Conservation (phyloP, 1,140 invertebrate species). For the Nasonia longicornis region DNA sequence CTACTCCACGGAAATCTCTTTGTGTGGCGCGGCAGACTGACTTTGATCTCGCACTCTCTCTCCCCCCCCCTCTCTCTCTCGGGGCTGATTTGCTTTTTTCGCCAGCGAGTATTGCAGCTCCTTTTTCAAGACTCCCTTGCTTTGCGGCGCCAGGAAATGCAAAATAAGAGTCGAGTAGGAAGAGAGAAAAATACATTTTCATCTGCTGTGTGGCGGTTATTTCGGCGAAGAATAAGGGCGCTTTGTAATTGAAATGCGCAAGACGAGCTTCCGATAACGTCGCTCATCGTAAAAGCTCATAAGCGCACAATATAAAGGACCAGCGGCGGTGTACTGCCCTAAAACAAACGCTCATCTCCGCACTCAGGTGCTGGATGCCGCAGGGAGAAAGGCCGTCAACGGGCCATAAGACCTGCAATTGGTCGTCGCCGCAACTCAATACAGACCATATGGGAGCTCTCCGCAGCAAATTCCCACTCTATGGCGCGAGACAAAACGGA, state of each 20-base stretch:
- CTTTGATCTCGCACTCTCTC: slow-evolving; percentile 32
- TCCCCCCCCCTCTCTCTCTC: not conserved
- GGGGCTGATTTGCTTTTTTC: slow-evolving; percentile 20
- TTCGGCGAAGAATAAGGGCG: no score
- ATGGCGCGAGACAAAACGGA: not conserved
- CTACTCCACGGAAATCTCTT: slow-evolving; percentile 33
- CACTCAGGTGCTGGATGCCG: not conserved
- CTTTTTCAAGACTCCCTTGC: not conserved
- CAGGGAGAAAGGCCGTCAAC: not conserved
- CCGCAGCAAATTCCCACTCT: not conserved
- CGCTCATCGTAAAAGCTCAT: no score
- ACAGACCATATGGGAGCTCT: not conserved
- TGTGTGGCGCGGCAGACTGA: slow-evolving; percentile 27
- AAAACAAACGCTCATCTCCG: no score
- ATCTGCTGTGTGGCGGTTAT: no score
- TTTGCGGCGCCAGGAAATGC: not conserved
- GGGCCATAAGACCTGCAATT: not conserved
- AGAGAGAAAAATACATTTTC: no score
- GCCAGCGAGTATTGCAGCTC: not conserved
- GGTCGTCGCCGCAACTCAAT: not conserved
- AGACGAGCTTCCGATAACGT: no score
- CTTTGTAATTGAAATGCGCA: no score
- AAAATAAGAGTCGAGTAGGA: no score
- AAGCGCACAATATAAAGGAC: no score
- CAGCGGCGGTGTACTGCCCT: no score